phyloP scores from a whole-genome alignment of 1,140 invertebrate species.

The Cydia amplana region DNA sequence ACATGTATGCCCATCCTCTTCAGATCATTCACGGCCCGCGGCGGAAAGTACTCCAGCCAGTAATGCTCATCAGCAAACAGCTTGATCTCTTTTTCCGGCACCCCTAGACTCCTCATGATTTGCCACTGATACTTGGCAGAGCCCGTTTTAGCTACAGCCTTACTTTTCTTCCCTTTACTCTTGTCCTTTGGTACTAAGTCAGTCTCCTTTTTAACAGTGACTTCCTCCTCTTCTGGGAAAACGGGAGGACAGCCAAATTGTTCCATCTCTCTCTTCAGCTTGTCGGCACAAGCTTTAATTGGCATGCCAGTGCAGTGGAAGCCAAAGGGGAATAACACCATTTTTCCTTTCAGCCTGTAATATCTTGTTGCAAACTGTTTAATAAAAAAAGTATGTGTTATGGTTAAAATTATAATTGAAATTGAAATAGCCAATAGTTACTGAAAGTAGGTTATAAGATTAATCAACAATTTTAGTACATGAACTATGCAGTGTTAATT shows the following conservation, averaged over 20 bases:
- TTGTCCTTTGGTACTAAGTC: constrained; percentile 93
- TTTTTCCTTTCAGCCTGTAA: constrained; percentile 94
- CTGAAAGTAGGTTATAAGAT: too few species aligned
- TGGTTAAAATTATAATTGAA: too few species aligned
- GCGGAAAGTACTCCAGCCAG: constrained; percentile 99
- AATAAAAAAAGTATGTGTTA: constrained; percentile 32
- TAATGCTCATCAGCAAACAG: constrained; percentile 94
- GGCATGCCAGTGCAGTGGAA: constrained; percentile 99
- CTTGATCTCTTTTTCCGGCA: constrained; percentile 94
- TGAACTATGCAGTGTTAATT: too few species aligned
- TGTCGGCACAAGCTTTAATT: constrained; percentile 98
- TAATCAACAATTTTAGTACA: too few species aligned
- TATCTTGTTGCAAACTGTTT: constrained; percentile 94
- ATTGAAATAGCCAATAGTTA: too few species aligned
- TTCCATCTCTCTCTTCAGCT: constrained; percentile 96
- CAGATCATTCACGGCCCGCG: constrained; percentile 91
- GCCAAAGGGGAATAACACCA: constrained; percentile 97
- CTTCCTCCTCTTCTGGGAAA: constrained; percentile 86
- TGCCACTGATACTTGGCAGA: constrained; percentile 98
- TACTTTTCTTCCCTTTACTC: constrained; percentile 99
- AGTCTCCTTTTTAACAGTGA: constrained; percentile 74
- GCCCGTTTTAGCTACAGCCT: constrained; percentile 96
- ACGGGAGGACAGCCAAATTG: constrained; percentile 95
- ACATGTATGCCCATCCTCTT: constrained; percentile 94
- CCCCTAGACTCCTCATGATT: constrained; percentile 97